phyloP scores from a whole-genome alignment of 2,113 vertebrate species.

The Cheilinus undulatus region DNA sequence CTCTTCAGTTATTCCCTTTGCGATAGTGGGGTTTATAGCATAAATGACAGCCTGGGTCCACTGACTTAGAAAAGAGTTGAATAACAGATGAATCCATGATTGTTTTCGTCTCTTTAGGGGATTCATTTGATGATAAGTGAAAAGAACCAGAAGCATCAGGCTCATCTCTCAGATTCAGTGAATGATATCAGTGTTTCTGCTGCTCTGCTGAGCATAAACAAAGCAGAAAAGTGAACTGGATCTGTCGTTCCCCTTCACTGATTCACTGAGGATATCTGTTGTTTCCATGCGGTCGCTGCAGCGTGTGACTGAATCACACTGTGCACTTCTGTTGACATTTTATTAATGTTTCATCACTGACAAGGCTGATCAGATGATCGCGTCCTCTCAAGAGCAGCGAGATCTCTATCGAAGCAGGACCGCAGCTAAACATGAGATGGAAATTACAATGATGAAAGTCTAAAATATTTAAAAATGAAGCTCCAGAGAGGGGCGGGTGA shows the following conservation, averaged over 20 bases:
- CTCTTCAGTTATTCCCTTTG: neutral
- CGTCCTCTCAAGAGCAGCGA: neutral
- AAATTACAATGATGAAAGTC: constrained; percentile 8
- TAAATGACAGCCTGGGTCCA: no score
- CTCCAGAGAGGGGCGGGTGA: neutral
- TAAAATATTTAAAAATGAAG: constrained; percentile 17
- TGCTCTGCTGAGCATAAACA: constrained; percentile 3
- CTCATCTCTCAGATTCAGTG: neutral
- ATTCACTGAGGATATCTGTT: neutral
- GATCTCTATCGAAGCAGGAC: neutral
- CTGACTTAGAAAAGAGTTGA: neutral
- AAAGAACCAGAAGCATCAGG: neutral
- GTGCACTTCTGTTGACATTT: constrained; percentile 22
- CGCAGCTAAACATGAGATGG: constrained; percentile 5
- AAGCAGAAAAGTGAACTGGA: neutral
- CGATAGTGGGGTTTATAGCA: neutral
- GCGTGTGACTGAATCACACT: neutral
- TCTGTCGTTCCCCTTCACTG: neutral
- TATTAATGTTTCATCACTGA: constrained; percentile 24
- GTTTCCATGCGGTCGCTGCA: neutral
- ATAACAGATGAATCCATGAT: neutral
- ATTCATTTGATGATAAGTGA: neutral
- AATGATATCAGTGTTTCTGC: neutral
- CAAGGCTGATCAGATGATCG: constrained; percentile 16
- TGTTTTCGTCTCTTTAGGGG: neutral